phyloP scores from a whole-genome alignment of 2,797 vertebrate genomes.

The Crenichthys baileyi region DNA sequence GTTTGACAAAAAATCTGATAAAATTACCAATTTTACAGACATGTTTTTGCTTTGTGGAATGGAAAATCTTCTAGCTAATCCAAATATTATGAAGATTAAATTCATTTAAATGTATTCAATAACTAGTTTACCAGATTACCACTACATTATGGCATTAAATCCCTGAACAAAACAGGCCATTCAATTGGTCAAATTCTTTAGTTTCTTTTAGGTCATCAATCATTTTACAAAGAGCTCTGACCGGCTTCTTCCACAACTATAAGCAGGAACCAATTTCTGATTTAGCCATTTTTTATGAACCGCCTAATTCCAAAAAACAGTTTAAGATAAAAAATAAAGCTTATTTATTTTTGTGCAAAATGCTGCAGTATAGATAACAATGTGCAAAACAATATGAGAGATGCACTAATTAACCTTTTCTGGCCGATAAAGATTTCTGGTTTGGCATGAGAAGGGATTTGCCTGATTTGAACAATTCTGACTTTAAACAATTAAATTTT shows the following conservation, averaged over 20 bases:
- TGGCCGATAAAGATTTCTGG: too few species aligned
- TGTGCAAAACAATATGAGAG: too few species aligned
- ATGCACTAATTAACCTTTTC: too few species aligned
- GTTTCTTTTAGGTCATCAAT: neutral
- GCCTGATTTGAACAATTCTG: too few species aligned
- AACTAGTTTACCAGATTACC: neutral
- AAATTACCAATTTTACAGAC: slow-evolving; percentile 15
- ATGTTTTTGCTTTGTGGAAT: slow-evolving; percentile 32
- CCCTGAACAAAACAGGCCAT: too few species aligned
- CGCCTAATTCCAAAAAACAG: neutral
- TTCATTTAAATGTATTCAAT: neutral
- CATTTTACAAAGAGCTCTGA: neutral
- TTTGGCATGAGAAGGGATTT: too few species aligned
- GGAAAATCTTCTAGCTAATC: slow-evolving; percentile 23
- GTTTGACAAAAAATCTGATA: slow-evolving; percentile 35
- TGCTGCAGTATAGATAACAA: neutral
- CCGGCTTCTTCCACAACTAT: neutral
- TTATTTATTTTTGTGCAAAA: neutral
- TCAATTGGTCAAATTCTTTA: too few species aligned
- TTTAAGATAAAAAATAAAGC: neutral
- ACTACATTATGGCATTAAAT: too few species aligned
- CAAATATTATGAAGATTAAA: slow-evolving; percentile 28
- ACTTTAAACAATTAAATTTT: too few species aligned
- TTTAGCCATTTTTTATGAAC: neutral
- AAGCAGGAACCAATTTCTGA: neutral